Conservation (phyloP, 1,140 invertebrate species). For the Diabrotica undecimpunctata region DNA sequence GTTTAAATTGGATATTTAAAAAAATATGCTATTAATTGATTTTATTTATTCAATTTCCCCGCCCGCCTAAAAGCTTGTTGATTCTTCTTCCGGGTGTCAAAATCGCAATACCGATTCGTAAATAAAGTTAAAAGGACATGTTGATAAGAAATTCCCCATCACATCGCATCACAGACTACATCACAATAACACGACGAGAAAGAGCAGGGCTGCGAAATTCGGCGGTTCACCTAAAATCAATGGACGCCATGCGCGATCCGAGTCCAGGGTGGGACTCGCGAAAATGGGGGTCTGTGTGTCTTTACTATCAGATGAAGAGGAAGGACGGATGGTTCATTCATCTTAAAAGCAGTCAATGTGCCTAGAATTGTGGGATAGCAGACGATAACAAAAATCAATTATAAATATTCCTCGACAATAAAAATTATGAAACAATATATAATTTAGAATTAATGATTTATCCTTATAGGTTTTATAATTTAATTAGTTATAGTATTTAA, state of each 20-base stretch:
- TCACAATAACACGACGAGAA: conserved; percentile 27
- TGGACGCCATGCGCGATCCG: conserved; percentile 41
- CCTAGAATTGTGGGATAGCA: background rate
- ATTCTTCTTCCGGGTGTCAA: conserved; percentile 7
- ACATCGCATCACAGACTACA: conserved; percentile 24
- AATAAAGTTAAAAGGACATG: conserved; percentile 25
- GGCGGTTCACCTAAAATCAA: conserved; percentile 36
- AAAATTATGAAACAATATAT: background rate
- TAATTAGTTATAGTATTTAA: too few species aligned
- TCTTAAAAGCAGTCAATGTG: background rate
- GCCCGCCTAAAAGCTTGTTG: too few species aligned
- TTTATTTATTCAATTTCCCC: too few species aligned
- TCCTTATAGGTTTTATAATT: too few species aligned
- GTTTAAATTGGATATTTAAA: too few species aligned
- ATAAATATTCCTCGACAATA: background rate
- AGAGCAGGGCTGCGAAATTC: conserved; percentile 24
- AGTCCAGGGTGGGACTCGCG: conserved; percentile 12
- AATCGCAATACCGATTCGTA: conserved; percentile 4
- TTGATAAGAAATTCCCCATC: conserved; percentile 27
- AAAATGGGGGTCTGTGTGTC: background rate
- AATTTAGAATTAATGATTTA: too few species aligned
- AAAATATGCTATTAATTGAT: too few species aligned
- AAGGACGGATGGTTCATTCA: background rate
- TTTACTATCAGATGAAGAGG: background rate
- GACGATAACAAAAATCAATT: background rate